Base-by-base conservation (phyloP, 2,888 invertebrate genomes). In the Pandemis heparana region DNA sequence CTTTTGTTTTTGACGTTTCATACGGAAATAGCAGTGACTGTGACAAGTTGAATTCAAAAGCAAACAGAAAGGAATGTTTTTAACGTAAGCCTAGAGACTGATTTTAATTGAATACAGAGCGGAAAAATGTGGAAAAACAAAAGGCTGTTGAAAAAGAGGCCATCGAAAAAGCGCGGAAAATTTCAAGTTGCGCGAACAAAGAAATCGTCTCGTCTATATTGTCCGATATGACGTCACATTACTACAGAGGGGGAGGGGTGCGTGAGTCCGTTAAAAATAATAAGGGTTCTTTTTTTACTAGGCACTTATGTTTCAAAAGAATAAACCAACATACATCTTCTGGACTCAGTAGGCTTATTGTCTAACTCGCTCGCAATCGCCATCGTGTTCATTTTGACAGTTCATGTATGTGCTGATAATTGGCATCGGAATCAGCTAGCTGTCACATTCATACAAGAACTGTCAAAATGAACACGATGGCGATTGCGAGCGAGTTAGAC, bases 121-220 rank as follows among this genome's bases (percentile, higher is more conserved):
- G 46, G 7, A 5, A 59, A 69, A 18, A 53, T 43, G 14, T 10
- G 83, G 83, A 84, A 48, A 85, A 81, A 87, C 84, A 87, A 87
- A 87, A 85, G 84, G 82, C 80, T 80, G 82, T 82, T 81, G 78
- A 83, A 84, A 81, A 80, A 53, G 81, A 82, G 85, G 84, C 85
- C 84, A 85, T 84, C 80, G 79, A 76, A 76, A 82, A 82, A 80
- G 75, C 76, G 77, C 69, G 76, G 68, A 61, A 66, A 74, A 72
- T 71, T 75, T 80, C 78, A 77, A 79, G 81, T 80, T 78, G 77
- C 78, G 79, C 77, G 77, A 79, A 81, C 81, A 81, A 79, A 78
- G 81, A 79, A 79, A 78, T 73, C 75, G 39, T 61, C 76, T 78
- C 78, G 71, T 70, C 59, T 18, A 81, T 82, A 84, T 86, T 86